Base-by-base conservation (phyloP, 2,113 vertebrate genomes). In the Jaculus jaculus region DNA sequence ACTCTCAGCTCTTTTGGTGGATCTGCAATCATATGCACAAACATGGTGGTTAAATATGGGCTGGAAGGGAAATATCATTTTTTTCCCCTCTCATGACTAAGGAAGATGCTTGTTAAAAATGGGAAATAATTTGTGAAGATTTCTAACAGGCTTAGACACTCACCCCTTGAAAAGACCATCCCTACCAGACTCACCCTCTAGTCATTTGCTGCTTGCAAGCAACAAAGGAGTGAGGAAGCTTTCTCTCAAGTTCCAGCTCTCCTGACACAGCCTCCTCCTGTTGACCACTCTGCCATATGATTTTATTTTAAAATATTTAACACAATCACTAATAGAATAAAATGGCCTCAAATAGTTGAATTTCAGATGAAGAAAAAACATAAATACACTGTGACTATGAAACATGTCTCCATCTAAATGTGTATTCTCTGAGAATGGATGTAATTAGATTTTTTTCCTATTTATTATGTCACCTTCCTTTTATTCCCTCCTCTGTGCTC, bases 31-130 rank as follows among this genome's bases (percentile, higher is more conserved):
- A 88, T 79, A 81, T 87, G 71, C 69, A 91, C 90, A 94, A 94
- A 97, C 92, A 96, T 1, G 13, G 65, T 92, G 75, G 77, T 96
- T 95, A 96, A 95, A 92, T 89, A 94, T 34, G 79, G 72, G 89
- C 94, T 89, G 37, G 83, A 95, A 87, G 91, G 77, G 24, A 87
- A 92, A 63, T 51, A 69, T 75, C 20, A 54, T 58, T 60, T 82
- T 88, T 81, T 82, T 32, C 30, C 2, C 15, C 3, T 24, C 60
- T 34, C 84, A 30, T 74, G 37, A 90, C 81, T 85, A 84, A 89
- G 73, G 82, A 81, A 87, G 83, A 75, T 39, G 80, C 34, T 86
- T 92, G 72, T 91, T 96, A 80, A 78, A 94, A 87, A 79, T 69
- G 71, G 88, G 74, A 82, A 92, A 89, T 71, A 78, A 92, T 85